Evolutionary conservation across 2,113 vertebrate species (phyloP), one percentile per base, ranked within the genome.

Genomic region (Podilymbus podiceps): DNA sequence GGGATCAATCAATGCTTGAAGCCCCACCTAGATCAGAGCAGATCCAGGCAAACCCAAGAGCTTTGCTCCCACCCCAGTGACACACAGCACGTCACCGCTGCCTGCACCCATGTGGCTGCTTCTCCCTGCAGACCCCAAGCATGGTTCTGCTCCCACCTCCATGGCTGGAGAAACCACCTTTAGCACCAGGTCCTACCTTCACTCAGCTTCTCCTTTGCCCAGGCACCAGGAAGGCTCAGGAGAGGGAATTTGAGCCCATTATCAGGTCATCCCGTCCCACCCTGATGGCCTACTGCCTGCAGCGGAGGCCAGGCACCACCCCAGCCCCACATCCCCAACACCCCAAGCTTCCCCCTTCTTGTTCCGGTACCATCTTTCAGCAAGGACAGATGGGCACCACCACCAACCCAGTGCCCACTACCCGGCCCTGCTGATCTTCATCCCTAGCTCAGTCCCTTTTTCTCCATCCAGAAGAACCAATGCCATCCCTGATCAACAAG

Each of bases 241-340:
- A 24, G 0, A 7, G 18, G 47, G 38, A 81, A 28, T 55, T 0
- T 38, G 11, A 75, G 16, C 6, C 22, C 2, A 0, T 27, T 27
- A 15, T 15, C 17, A 62, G 58, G 42, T 46, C 8, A 42, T 22
- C 67, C 15, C 21, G 20, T 8, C 19, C 2, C 6, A 49, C 5
- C 7, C 19, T 90, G 12, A 22, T 38, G 47, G 30, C 27, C 18
- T 18, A 2, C 18, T 31, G 5, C 12, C 25, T 56, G 16, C 3
- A 1, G 12, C 1, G 8, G 28, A 80, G 25, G 11, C 16, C 44
- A 55, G 46, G 12, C 25, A 40, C 23, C 33, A 22, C 5, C 27
- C 13, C 18, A 77, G 25, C 4, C n/a, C 17, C 44, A 22, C 2
- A 22, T 5, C 1, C 9, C 42, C 16, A 49, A 1, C 11, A 71